A percentile compares a stretch with the other conserved stretches of the same genome.
Evolutionary conservation across 2,113 vertebrate genomes (phyloP).

Genomic region (Chrysochloris asiatica): DNA sequence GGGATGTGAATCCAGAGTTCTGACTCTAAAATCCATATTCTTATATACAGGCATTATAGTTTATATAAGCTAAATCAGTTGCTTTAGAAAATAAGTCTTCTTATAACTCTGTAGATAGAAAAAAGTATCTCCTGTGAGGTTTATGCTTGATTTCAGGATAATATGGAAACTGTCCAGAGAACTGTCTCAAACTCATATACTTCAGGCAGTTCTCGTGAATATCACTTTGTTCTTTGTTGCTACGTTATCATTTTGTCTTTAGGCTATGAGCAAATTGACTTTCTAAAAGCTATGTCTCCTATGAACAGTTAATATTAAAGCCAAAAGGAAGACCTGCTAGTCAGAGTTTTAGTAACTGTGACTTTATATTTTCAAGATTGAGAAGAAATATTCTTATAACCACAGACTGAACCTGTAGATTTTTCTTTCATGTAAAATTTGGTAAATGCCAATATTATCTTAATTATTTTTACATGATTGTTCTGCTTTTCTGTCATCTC

Average conservation of each 20-base stretch:
- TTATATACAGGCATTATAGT: background rate
- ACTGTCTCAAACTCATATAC: background rate
- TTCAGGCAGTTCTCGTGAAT: background rate
- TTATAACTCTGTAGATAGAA: background rate
- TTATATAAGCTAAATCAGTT: conserved; percentile 18
- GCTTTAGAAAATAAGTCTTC: background rate
- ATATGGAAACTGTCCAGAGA: background rate
- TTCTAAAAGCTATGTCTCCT: conserved; percentile 30
- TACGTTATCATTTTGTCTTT: conserved; percentile 37
- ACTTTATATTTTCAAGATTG: background rate
- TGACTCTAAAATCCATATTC: background rate
- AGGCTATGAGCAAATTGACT: conserved; percentile 49
- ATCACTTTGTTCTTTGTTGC: background rate
- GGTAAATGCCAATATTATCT: background rate
- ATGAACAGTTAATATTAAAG: conserved; percentile 50
- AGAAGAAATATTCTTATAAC: background rate
- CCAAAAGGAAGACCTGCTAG: background rate
- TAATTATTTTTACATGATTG: background rate
- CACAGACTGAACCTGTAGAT: background rate
- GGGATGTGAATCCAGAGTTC: background rate
- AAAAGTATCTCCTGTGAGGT: background rate
- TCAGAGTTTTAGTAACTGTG: conserved; percentile 2
- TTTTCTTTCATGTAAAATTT: background rate
- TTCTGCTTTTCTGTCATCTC: background rate
- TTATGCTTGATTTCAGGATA: background rate